These are phyloP conservation scores for Steinernema feltiae DNA, from an alignment of 1,140 invertebrate species.

Conservation along the genomic window DNA sequence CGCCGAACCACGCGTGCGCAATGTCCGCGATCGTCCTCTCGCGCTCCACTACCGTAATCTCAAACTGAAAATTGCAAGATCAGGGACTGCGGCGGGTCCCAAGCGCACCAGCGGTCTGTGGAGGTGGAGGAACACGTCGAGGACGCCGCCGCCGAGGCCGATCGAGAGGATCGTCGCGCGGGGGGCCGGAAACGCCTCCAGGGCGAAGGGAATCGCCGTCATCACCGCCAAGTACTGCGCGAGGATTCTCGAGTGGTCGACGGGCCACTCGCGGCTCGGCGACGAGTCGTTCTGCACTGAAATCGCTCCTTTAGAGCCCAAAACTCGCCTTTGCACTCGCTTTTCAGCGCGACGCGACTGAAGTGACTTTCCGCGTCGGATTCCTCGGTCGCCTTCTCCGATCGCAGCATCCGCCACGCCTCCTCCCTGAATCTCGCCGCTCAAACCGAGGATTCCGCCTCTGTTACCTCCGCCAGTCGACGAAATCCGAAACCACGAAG, in stretches of 20 bases:
- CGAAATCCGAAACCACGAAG: not conserved
- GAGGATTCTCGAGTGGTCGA: not conserved
- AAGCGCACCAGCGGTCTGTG: not conserved
- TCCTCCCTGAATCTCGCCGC: not conserved
- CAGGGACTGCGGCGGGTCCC: too few relatives aligned
- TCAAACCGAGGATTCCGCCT: not conserved
- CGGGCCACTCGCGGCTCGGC: not conserved
- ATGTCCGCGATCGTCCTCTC: constrained; percentile 15
- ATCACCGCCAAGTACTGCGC: not conserved
- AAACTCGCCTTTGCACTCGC: not conserved
- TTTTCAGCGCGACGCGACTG: not conserved
- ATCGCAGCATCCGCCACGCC: not conserved
- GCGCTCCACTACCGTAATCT: constrained; percentile 21
- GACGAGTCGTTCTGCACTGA: not conserved
- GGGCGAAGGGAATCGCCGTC: not conserved
- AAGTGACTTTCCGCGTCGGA: not conserved
- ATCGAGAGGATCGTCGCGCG: not conserved
- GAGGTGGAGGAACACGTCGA: constrained; percentile 14
- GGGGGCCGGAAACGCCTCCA: not conserved
- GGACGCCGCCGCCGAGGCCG: constrained; percentile 19
- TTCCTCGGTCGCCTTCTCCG: not conserved
- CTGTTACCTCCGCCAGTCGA: not conserved
- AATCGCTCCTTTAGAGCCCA: not conserved
- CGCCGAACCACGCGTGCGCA: constrained; percentile 22
- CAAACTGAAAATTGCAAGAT: too few relatives aligned